Evolutionary conservation across 2,888 invertebrate species (phyloP).

Genomic region (Punctoribates punctum): DNA sequence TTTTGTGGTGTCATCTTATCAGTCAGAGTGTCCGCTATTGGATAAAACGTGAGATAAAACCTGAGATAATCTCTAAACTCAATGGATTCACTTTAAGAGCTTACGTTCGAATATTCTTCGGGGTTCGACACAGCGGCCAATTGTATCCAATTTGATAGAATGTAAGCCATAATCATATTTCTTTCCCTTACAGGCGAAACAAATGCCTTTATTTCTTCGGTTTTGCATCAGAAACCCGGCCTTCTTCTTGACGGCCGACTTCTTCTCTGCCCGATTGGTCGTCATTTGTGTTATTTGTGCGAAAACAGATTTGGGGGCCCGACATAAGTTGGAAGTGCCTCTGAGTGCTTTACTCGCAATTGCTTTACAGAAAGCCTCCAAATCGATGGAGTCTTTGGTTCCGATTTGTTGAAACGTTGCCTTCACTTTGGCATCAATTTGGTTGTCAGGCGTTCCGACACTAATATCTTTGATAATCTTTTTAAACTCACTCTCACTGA

Average conservation of each 20-base stretch:
- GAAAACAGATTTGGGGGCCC: slow-evolving; percentile 57
- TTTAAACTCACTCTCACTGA: slow-evolving; percentile 19
- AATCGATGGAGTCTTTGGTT: neutral
- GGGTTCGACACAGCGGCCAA: slow-evolving; percentile 38
- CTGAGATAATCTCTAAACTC: too few species aligned
- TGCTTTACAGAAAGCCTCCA: slow-evolving; percentile 22
- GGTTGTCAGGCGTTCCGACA: neutral
- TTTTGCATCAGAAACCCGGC: neutral
- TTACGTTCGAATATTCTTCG: slow-evolving; percentile 32
- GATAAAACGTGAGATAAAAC: too few species aligned
- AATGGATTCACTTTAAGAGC: neutral
- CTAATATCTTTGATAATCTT: neutral
- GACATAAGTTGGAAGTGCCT: slow-evolving; percentile 65
- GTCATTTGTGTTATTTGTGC: slow-evolving; percentile 11
- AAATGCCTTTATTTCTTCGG: slow-evolving; percentile 28
- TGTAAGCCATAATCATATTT: slow-evolving; percentile 37
- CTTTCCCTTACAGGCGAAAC: slow-evolving; percentile 36
- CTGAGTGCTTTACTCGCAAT: slow-evolving; percentile 65
- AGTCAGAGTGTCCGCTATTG: neutral
- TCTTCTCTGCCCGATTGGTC: slow-evolving; percentile 4
- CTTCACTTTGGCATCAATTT: neutral
- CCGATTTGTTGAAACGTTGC: slow-evolving; percentile 2
- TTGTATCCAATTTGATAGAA: slow-evolving; percentile 34
- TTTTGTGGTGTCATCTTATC: slow-evolving; percentile 4
- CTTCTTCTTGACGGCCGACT: neutral